Percentiles rank a stretch among this genome's conserved stretches.
These are phyloP conservation scores for Jacana jacana DNA, from an alignment of 2,113 vertebrate genomes.

Conservation along the genomic window DNA sequence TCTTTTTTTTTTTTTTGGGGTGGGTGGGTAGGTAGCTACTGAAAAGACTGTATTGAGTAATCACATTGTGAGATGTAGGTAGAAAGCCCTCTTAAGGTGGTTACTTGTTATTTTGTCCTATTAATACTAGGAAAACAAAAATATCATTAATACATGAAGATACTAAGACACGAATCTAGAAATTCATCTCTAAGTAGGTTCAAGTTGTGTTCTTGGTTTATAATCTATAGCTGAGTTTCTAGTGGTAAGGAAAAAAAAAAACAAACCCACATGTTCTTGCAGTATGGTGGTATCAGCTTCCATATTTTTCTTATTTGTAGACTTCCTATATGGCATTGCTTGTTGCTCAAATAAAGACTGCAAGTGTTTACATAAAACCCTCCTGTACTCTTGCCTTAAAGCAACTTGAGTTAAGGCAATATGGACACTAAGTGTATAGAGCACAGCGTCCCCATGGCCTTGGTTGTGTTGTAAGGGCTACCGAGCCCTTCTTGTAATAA, in stretches of 20 bases:
- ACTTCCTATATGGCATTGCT: fast-evolving
- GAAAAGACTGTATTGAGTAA: not conserved
- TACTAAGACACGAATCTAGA: not conserved
- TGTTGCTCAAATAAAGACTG: not conserved
- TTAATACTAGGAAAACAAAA: not conserved
- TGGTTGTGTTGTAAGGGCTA: fast-evolving
- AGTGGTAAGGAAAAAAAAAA: not conserved
- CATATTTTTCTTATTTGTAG: fast-evolving
- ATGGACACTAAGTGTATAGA: fast-evolving
- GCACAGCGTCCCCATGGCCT: fast-evolving
- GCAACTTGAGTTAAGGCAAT: not conserved
- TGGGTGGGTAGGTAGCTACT: not conserved
- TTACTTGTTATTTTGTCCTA: not conserved
- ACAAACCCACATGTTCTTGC: fast-evolving
- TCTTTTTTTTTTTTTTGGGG: not conserved
- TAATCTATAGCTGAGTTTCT: not conserved
- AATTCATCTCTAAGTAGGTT: not conserved
- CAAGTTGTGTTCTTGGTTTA: not conserved
- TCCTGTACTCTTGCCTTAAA: not conserved
- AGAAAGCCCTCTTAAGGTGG: not conserved
- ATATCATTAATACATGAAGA: not conserved
- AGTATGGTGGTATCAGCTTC: not conserved
- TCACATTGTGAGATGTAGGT: fast-evolving
- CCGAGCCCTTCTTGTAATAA: not conserved
- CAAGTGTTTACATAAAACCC: not conserved